Evolutionary conservation across 2,888 invertebrate genomes (phyloP).

Genomic region (Cheilosia urbana): DNA sequence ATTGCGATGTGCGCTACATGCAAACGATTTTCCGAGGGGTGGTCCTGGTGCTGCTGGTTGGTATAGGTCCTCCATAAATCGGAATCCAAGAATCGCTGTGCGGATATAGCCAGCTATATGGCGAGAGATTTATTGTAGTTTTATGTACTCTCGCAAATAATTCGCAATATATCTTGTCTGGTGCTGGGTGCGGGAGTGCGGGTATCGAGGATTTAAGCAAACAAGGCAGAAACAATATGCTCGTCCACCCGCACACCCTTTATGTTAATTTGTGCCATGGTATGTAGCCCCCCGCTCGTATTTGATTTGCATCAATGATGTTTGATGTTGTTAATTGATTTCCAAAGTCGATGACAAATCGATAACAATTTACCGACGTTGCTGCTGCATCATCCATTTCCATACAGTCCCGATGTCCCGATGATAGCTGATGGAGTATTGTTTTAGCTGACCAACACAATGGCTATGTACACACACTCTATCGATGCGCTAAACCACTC

Average conservation of each 20-base stretch:
- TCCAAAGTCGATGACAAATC: slow-evolving; percentile 81
- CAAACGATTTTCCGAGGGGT: slow-evolving; percentile 64
- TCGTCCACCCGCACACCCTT: slow-evolving; percentile 18
- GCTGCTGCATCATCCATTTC: neutral
- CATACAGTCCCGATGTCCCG: neutral
- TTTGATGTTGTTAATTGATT: slow-evolving; percentile 84
- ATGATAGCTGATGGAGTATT: slow-evolving; percentile 66
- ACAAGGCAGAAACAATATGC: slow-evolving; percentile 65
- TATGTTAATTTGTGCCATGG: slow-evolving; percentile 67
- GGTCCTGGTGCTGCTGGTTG: neutral
- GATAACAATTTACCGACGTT: slow-evolving; percentile 68
- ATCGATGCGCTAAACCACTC: slow-evolving; percentile 63
- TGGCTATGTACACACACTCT: slow-evolving; percentile 39
- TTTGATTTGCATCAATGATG: slow-evolving; percentile 77
- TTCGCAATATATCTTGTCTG: slow-evolving; percentile 73
- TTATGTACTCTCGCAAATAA: slow-evolving; percentile 75
- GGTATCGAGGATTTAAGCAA: slow-evolving; percentile 63
- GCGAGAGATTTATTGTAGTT: slow-evolving; percentile 73
- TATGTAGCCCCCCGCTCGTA: slow-evolving; percentile 37
- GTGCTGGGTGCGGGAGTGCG: neutral
- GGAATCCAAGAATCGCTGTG: neutral
- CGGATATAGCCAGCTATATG: neutral
- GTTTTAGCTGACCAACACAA: slow-evolving; percentile 72
- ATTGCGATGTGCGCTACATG: slow-evolving; percentile 69
- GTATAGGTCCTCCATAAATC: neutral